phyloP scores from a whole-genome alignment of 1,140 invertebrate genomes.

The Lepidotrigona ventralis region DNA sequence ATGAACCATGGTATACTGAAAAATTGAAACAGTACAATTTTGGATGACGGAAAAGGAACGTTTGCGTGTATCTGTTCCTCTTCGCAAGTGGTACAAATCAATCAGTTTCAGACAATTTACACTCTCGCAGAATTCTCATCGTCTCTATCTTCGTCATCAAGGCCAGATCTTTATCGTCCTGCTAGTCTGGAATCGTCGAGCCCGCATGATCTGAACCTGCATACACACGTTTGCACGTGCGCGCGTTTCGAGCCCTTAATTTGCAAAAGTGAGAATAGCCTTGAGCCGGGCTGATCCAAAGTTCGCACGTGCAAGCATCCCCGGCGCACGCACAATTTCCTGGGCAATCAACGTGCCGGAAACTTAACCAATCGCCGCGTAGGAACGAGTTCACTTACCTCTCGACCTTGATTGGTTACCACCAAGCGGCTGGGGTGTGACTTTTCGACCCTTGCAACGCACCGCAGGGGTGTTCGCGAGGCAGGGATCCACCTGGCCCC shows the following conservation, averaged over 20 bases:
- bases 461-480: constrained; percentile 23
- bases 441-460: constrained; percentile 59
- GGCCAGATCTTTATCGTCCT: neutral
- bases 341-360: constrained; percentile 72
- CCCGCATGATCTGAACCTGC: neutral
- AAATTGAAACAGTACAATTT: too few relatives aligned
- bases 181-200: neutral
- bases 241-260: constrained; percentile 40
- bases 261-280: constrained; percentile 51
- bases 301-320: constrained; percentile 40
- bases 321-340: constrained; percentile 72
- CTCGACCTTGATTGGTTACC: constrained; percentile 69
- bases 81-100: too few relatives aligned
- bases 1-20: too few relatives aligned
- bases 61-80: too few relatives aligned
- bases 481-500: constrained; percentile 59
- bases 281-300: constrained; percentile 15
- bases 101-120: too few relatives aligned
- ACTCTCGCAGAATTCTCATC: neutral
- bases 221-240: neutral
- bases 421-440: constrained; percentile 65
- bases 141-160: neutral
- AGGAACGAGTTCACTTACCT: constrained; percentile 65
- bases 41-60: too few relatives aligned
- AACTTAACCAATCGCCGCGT: constrained; percentile 67